Percentiles rank a stretch among this genome's conserved stretches.
phyloP scores from a whole-genome alignment of 2,113 vertebrate genomes.

The Cheilinus undulatus region DNA sequence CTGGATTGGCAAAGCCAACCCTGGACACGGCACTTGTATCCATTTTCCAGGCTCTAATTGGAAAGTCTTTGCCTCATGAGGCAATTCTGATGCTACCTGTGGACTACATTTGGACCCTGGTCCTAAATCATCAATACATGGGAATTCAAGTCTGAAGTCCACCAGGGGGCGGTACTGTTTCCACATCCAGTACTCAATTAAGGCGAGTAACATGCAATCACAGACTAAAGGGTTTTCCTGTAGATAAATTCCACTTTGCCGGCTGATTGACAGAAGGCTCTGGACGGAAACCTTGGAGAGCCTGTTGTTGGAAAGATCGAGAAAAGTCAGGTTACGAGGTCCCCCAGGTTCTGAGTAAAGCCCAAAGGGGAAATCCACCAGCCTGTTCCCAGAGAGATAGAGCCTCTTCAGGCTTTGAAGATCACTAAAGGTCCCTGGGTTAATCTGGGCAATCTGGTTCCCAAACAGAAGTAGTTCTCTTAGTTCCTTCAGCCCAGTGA shows the following conservation, averaged over 20 bases:
- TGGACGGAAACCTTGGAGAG: conserved; percentile 83
- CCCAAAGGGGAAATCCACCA: conserved; percentile 81
- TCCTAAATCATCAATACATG: conserved; percentile 66
- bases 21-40: conserved; percentile 86
- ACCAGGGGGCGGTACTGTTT: conserved; percentile 85
- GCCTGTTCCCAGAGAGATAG: conserved; percentile 86
- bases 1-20: conserved; percentile 66
- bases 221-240: conserved; percentile 89
- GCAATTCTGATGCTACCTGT: conserved; percentile 68
- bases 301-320: conserved; percentile 88
- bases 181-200: conserved; percentile 88
- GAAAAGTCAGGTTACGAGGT: conserved; percentile 81
- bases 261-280: conserved; percentile 81
- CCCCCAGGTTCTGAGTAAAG: conserved; percentile 81
- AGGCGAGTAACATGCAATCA: conserved; percentile 83
- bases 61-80: conserved; percentile 72
- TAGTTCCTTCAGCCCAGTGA: conserved; percentile 82
- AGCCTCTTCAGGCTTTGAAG: conserved; percentile 83
- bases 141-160: conserved; percentile 85
- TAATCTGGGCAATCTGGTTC: conserved; percentile 83
- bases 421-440: conserved; percentile 80
- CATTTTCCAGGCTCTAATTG: conserved; percentile 83
- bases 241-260: conserved; percentile 85
- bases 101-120: conserved; percentile 74
- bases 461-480: conserved; percentile 88